These are phyloP conservation scores for Polylopha cassiicola DNA, from an alignment of 2,888 invertebrate species.

Conservation along the genomic window DNA sequence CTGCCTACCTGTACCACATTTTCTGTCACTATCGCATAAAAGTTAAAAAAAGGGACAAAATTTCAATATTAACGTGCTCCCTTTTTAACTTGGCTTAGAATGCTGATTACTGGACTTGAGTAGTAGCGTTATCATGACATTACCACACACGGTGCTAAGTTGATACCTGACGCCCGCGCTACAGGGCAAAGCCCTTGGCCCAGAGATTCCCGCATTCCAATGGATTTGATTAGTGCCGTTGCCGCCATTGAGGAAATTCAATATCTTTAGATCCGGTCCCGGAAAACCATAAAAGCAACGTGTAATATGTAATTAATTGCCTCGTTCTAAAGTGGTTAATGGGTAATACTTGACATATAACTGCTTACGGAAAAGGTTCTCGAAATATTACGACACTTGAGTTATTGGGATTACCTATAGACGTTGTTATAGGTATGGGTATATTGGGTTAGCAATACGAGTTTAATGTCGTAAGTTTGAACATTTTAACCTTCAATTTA, in stretches of 20 bases:
- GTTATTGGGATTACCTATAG: too few species aligned
- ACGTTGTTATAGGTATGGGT: too few species aligned
- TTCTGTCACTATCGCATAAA: not conserved
- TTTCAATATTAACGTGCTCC: slow-evolving; percentile 1
- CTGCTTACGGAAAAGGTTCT: slow-evolving; percentile 13
- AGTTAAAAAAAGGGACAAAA: slow-evolving; percentile 6
- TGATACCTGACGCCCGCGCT: slow-evolving; percentile 28
- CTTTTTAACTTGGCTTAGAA: slow-evolving; percentile 3
- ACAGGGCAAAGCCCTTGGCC: slow-evolving; percentile 45
- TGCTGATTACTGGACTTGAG: slow-evolving; percentile 2
- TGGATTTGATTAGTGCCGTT: slow-evolving; percentile 26
- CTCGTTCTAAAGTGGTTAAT: slow-evolving; percentile 9
- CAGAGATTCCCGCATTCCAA: slow-evolving; percentile 37
- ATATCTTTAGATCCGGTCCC: slow-evolving; percentile 27
- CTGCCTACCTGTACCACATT: slow-evolving; percentile 29
- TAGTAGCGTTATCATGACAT: slow-evolving; percentile 2
- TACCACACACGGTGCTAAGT: slow-evolving; percentile 10
- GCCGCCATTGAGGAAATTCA: slow-evolving; percentile 31
- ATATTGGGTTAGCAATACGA: too few species aligned
- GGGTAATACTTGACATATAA: slow-evolving; percentile 5
- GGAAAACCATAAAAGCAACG: slow-evolving; percentile 16
- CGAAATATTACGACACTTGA: slow-evolving; percentile 17
- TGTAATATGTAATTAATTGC: slow-evolving; percentile 12
- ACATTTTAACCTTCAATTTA: too few species aligned
- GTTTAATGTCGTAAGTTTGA: too few species aligned